Percentiles rank a stretch among this genome's conserved stretches.
phyloP scores from a whole-genome alignment of 2,888 invertebrate genomes.

The Penaeus monodon region DNA sequence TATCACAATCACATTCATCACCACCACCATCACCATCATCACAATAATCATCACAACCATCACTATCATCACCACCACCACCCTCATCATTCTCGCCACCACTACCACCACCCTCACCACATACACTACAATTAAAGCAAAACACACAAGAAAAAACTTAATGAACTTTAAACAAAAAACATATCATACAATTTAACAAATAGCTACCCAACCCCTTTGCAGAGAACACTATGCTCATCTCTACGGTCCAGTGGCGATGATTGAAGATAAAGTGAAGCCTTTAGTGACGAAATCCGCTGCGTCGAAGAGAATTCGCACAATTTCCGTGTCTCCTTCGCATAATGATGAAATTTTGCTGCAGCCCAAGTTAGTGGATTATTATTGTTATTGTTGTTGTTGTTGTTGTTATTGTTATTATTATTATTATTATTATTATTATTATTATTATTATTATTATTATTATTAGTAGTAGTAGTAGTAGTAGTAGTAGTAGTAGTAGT shows the following conservation, averaged over 20 bases:
- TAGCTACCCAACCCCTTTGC: not conserved
- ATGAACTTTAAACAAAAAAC: too few relatives aligned
- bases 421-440: too few relatives aligned
- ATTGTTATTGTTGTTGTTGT: too few relatives aligned
- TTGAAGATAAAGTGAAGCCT: conserved; percentile 51
- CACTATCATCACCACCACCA: not conserved
- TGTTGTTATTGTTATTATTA: too few relatives aligned
- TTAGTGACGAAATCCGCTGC: conserved; percentile 2
- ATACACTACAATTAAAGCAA: too few relatives aligned
- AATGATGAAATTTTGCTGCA: conserved; percentile 31
- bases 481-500: too few relatives aligned
- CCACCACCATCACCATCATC: not conserved
- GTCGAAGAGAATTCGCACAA: not conserved
- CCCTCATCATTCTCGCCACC: not conserved
- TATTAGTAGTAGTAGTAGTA: too few relatives aligned
- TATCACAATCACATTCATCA: not conserved
- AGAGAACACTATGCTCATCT: conserved; percentile 64
- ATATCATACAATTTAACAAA: not conserved
- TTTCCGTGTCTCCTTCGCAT: conserved; percentile 22
- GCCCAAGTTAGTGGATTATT: conserved; percentile 27
- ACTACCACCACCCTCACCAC: too few relatives aligned
- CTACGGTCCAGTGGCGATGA: conserved; percentile 62
- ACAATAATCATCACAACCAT: too few relatives aligned
- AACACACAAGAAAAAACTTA: too few relatives aligned
- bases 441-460: too few relatives aligned